Evolutionary conservation across 2,113 vertebrate species (phyloP).

Genomic region (Lepus europaeus): DNA sequence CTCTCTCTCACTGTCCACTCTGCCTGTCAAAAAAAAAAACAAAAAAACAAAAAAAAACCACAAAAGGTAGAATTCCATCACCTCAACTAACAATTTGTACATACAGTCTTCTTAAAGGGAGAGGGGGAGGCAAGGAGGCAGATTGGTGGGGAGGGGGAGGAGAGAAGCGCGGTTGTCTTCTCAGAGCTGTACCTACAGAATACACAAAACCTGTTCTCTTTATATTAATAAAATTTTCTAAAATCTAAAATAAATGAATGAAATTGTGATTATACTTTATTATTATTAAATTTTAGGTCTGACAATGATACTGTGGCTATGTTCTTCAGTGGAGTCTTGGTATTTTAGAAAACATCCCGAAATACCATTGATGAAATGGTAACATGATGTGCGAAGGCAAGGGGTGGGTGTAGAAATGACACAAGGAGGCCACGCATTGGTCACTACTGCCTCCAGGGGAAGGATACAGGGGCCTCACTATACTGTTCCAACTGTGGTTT

Average conservation of each 20-base stretch:
- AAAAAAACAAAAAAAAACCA: no score
- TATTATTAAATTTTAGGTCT: neutral
- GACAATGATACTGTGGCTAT: neutral
- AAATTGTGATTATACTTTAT: neutral
- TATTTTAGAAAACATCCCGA: neutral
- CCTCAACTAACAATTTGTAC: neutral
- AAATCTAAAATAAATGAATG: no score
- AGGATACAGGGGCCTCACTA: neutral
- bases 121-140: no score
- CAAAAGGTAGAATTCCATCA: neutral
- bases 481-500: neutral
- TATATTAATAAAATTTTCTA: no score
- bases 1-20: no score
- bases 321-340: neutral
- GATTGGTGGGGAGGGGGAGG: no score
- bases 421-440: neutral
- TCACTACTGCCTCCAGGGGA: neutral
- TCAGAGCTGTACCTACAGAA: no score
- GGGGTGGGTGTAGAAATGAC: neutral
- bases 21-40: no score
- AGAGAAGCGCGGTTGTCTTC: no score
- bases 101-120: neutral
- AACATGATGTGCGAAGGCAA: neutral
- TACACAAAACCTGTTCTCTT: no score
- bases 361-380: neutral